Base-by-base conservation (phyloP, 2,113 vertebrate genomes). In the Ariopsis seemanni region DNA sequence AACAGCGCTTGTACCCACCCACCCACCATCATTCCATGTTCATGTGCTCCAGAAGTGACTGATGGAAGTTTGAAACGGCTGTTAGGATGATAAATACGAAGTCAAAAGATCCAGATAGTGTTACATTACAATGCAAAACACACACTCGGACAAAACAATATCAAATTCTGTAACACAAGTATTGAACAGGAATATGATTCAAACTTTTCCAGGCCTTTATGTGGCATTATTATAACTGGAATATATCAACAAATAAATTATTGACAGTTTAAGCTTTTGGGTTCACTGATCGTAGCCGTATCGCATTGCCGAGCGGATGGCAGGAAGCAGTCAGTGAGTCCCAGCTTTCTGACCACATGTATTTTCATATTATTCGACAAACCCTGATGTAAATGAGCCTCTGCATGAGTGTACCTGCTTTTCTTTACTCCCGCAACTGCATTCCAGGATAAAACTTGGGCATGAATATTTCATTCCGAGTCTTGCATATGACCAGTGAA, bases 301-400 rank as follows among this genome's bases (percentile, higher is more conserved):
- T 78, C n/a, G 5, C 42, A 2, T 85, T 63, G 25, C 42, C 25
- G 63, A 77, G 22, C 10, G 52, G 77, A 34, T n/a, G 62, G 52
- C 50, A 55, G 75, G 72, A 84, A 5, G 82, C 9, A 30, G 82
- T 52, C 82, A 53, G 25, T 17, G 48, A 69, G 82, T 30, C 62
- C 62, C 9, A 50, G 82, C 27, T 53, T 84, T 71, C 82, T 84
- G 82, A 84, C 82, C 82, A 71, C 82, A 69, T 2, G 50, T 9
- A 84, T 84, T 69, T 84, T 78, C 69, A 78, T 57, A 72, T 58
- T 72, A 22, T 72, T 72, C 20, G 53, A 12, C 53, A 57, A 74
- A 72, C 83, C 83, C 18, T 14, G 79, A 71, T 84, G 82, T 52
- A 85, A 85, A 63, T 52, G 42, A 85, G n/a, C 30, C 18, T 78